Evolutionary conservation across 2,888 invertebrate genomes (phyloP).

Genomic region (Corythucha ciliata): DNA sequence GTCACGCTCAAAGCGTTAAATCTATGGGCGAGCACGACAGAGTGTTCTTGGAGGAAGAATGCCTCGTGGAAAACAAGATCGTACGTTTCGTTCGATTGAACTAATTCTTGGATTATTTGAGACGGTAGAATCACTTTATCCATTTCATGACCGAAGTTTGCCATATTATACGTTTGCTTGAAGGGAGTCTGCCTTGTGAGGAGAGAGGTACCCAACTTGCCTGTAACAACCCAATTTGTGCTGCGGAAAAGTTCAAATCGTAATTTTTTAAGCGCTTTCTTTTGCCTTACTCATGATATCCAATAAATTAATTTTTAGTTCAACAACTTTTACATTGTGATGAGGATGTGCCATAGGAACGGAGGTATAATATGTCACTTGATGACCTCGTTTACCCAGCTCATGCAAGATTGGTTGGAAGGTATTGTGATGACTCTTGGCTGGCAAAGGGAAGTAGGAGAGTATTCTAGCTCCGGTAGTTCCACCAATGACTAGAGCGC

Average conservation of each 20-base stretch:
- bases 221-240: not conserved
- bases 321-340: not conserved
- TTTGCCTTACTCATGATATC: not conserved
- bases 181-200: not conserved
- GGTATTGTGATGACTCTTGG: constrained; percentile 31
- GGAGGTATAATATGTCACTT: constrained; percentile 25
- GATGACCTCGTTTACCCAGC: constrained; percentile 33
- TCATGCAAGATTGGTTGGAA: constrained; percentile 28
- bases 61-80: constrained; percentile 25
- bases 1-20: constrained; percentile 25
- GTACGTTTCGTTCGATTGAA: constrained; percentile 24
- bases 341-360: not conserved
- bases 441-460: constrained; percentile 30
- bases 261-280: too few species aligned
- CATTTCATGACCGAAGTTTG: not conserved
- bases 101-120: constrained; percentile 5
- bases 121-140: not conserved
- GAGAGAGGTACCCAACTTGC: not conserved
- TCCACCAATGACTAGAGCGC: not conserved
- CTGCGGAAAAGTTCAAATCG: not conserved
- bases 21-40: constrained; percentile 27
- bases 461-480: constrained; percentile 24
- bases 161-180: not conserved
- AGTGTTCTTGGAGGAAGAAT: constrained; percentile 23
- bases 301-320: not conserved